A percentile compares a stretch with the other conserved stretches of the same genome.
Conservation (phyloP, 2,888 invertebrate genomes). For the Periphyllus acericola region DNA sequence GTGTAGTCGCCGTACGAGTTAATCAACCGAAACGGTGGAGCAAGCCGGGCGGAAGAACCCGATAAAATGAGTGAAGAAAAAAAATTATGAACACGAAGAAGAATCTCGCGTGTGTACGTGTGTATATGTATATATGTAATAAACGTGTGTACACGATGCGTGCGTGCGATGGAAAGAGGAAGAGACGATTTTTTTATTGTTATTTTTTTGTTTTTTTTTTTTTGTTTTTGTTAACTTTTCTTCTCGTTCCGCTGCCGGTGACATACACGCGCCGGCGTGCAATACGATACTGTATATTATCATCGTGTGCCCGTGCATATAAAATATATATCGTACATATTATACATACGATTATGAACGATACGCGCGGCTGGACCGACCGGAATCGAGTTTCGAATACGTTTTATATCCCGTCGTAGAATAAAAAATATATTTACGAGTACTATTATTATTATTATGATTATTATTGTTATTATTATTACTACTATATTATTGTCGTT, state of each 20-base stretch:
- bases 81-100: background rate
- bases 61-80: slow-evolving; percentile 26
- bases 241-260: background rate
- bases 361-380: background rate
- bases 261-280: slow-evolving; percentile 3
- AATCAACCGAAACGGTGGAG: slow-evolving; percentile 52
- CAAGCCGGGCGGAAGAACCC: slow-evolving; percentile 56
- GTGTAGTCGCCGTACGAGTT: slow-evolving; percentile 34
- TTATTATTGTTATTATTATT: background rate
- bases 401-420: background rate
- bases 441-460: background rate
- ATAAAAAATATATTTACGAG: background rate
- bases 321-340: background rate
- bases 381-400: slow-evolving; percentile 39
- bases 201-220: slow-evolving; percentile 49
- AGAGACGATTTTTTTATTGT: background rate
- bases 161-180: background rate
- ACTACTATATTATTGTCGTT: too few species aligned
- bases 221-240: slow-evolving; percentile 19
- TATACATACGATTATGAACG: background rate
- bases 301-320: too few species aligned
- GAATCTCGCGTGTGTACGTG: background rate
- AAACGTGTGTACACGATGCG: background rate
- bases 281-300: slow-evolving; percentile 31
- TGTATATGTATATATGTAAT: background rate